A percentile compares a stretch with the other conserved stretches of the same genome.
Evolutionary conservation across 2,888 invertebrate genomes (phyloP).

Genomic region (Cheilosia impressa): DNA sequence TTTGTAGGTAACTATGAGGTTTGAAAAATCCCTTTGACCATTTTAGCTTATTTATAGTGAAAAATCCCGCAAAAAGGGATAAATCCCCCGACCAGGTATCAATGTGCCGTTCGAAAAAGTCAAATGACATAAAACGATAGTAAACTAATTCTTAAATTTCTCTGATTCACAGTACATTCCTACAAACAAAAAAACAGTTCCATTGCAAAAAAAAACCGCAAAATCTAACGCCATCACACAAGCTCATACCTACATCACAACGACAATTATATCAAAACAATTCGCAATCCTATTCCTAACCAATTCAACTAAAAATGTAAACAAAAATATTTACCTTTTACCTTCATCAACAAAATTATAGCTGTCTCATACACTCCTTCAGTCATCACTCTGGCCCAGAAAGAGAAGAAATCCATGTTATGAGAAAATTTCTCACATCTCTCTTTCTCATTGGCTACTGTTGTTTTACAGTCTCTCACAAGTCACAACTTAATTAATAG

Average conservation of each 20-base stretch:
- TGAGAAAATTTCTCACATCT: conserved; percentile 29
- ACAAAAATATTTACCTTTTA: conserved; percentile 69
- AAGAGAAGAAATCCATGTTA: background rate
- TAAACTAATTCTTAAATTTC: no score
- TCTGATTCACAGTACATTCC: no score
- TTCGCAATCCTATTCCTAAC: background rate
- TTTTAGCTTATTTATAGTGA: no score
- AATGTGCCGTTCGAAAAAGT: no score
- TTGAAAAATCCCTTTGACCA: no score
- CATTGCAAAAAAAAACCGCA: no score
- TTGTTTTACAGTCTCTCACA: background rate
- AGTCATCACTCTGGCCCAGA: background rate
- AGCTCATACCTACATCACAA: background rate
- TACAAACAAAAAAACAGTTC: no score
- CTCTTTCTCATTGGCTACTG: conserved; percentile 15
- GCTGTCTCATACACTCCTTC: conserved; percentile 18
- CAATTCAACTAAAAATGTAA: conserved; percentile 49
- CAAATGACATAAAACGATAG: no score
- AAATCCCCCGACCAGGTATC: no score
- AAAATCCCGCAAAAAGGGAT: no score
- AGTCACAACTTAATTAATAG: background rate
- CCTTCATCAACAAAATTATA: background rate
- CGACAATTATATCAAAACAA: background rate
- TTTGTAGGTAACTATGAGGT: no score
- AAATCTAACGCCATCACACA: no score